Base-by-base conservation (phyloP, 2,888 invertebrate genomes). In the Ectemnius continuus region DNA sequence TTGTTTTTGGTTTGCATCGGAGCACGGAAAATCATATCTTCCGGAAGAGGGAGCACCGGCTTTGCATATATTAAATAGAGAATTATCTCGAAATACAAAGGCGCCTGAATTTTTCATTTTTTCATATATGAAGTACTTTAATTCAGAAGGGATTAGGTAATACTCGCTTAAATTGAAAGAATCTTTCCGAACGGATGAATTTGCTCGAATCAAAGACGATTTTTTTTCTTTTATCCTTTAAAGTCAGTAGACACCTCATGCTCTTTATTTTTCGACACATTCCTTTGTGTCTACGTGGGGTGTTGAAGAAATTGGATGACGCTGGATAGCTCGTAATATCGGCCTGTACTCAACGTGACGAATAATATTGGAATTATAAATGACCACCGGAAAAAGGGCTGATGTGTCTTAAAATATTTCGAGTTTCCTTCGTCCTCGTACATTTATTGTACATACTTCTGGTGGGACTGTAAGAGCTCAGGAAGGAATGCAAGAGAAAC, bases 251-350 rank as follows among this genome's bases (percentile, higher is more conserved):
- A 26, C 45, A 36, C 13, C 46, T 20, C n/a, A 18, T 11, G 20
- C 57, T 23, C 23, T 23, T 20, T 2, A 2, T 20, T 2, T 23
- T 23, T 23, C 23, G 23, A 46, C 46, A 61, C 52, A 14, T 56
- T 48, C 18, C 56, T 16, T 20, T 61, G 23, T 52, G 36, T 36
- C 57, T 18, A 18, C 16, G 57, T n/a, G 14, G 69, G 28, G 18
- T 52, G 14, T 20, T 20, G 23, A 57, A 52, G 61, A 70, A 62
- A 70, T 63, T 70, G 16, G 61, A 67, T 67, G 57, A 56, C 20
- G 47, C 11, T 58, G 46, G 65, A 58, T 66, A 18, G 66, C 14
- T 23, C 23, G 67, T 26, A 48, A 28, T 48, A 60, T 48, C n/a
- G 48, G 47, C 60, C 59, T 60, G 59, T 59, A 16, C 23, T 18